Conservation (phyloP, 2,888 invertebrate genomes). For the Volucella inflata region DNA sequence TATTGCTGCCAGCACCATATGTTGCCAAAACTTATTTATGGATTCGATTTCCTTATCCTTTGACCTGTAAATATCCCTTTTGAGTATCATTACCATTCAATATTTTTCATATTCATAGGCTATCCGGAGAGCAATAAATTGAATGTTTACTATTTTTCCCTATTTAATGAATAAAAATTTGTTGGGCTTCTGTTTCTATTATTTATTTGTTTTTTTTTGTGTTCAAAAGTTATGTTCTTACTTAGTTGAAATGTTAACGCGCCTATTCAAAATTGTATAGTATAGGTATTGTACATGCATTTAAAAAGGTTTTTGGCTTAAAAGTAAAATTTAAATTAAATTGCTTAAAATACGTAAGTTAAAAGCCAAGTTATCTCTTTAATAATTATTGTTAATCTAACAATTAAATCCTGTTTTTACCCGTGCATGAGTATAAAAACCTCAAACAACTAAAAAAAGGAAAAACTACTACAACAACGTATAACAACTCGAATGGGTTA, state of each 20-base stretch:
- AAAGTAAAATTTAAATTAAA: no score
- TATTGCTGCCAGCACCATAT: conserved; percentile 51
- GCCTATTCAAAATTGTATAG: no score
- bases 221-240: neutral
- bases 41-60: conserved; percentile 70
- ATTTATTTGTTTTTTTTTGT: no score
- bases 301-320: no score
- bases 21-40: conserved; percentile 71
- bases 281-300: no score
- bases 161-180: conserved; percentile 21
- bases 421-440: no score
- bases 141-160: conserved; percentile 45
- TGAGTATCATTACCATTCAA: conserved; percentile 65
- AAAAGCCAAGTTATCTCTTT: no score
- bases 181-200: conserved; percentile 42
- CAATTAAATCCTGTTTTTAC: no score
- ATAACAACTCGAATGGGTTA: conserved; percentile 45
- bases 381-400: no score
- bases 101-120: conserved; percentile 66
- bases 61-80: conserved; percentile 64
- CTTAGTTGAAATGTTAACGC: no score
- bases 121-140: conserved; percentile 65
- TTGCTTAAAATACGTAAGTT: no score
- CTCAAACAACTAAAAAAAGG: conserved; percentile 12
- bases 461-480: neutral